Base-by-base conservation (phyloP, 2,888 invertebrate species). In the Dicranocentrus wangi region DNA sequence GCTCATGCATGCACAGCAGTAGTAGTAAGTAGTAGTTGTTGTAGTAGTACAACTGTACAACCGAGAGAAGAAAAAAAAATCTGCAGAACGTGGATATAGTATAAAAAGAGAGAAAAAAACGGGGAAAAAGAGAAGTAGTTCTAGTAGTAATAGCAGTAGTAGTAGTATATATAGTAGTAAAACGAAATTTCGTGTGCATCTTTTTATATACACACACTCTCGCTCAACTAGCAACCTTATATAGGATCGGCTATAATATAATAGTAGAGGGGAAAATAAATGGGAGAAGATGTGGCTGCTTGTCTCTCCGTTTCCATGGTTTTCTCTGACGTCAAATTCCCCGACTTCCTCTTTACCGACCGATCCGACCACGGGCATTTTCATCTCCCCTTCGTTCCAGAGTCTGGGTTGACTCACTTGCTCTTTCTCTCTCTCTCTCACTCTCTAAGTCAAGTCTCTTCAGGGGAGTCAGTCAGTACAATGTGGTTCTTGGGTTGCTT, bases 271-370 rank as follows among this genome's bases (percentile, higher is more conserved):
- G 21, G 17, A n/a, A 39, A 61, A 25, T 65, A 65, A 39, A 65
- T 43, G 65, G 42, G 42, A 65, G 43, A 43, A 65, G 43, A 75
- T 75, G 65, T 65, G 32, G 63, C 51, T 65, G 73, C 73, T 73
- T 73, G 76, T 55, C 68, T 76, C 78, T 47, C 63, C 77, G 84
- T 84, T 84, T 81, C 83, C 83, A 84, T 84, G 84, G 77, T 82
- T 80, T 75, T 77, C 76, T 76, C 81, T 84, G 84, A 84, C 84
- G 84, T 84, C 84, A 84, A 82, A 79, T 84, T 82, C 83, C 76
- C 82, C 72, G 72, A 77, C 68, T 78, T 78, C 77, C 77, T 77
- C 63, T 66, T 66, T 65, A 65, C 69, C 76, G 76, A 78, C 71
- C 76, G 72, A 77, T 55, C 65, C 81, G 69, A 81, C 65, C 70